Percentiles rank a stretch among this genome's conserved stretches.
Conservation (phyloP, 2,888 invertebrate species). For the Abrostola tripartita region DNA sequence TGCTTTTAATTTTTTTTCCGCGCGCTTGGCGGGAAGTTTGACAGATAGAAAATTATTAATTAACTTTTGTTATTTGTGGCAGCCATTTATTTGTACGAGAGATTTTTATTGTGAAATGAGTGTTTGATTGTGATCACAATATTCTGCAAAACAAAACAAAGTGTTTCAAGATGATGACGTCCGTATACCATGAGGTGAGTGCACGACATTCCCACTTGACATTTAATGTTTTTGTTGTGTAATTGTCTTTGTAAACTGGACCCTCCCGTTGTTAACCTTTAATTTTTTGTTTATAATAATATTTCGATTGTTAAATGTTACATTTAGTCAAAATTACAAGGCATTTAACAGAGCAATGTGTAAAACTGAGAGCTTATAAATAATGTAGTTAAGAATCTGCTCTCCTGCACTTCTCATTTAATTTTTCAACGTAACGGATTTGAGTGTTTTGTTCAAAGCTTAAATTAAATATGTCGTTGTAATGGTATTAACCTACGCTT, state of each 20-base stretch:
- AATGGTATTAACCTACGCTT: constrained; percentile 3
- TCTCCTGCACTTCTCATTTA: neutral
- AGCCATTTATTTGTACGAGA: constrained; percentile 35
- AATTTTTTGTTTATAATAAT: constrained; percentile 28
- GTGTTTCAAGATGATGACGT: constrained; percentile 80
- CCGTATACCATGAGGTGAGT: constrained; percentile 85
- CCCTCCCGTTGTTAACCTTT: constrained; percentile 59
- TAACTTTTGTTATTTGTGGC: constrained; percentile 23
- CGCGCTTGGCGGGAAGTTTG: constrained; percentile 79
- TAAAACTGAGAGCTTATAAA: constrained; percentile 1
- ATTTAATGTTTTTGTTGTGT: constrained; percentile 82
- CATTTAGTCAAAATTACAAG: constrained; percentile 22
- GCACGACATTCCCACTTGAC: constrained; percentile 80
- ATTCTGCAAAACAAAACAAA: constrained; percentile 74
- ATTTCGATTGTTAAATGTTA: constrained; percentile 35
- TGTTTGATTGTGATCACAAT: constrained; percentile 74
- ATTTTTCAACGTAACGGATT: neutral
- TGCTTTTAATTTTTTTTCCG: constrained; percentile 68
- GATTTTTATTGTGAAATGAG: constrained; percentile 74
- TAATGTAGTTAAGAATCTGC: too few species aligned
- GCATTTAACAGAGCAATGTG: constrained; percentile 9
- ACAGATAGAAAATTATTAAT: constrained; percentile 58
- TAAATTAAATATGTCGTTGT: constrained; percentile 43
- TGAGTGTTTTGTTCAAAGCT: constrained; percentile 30
- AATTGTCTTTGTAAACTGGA: constrained; percentile 67